Conservation (phyloP, 2,113 vertebrate genomes). For the Esox niger region DNA sequence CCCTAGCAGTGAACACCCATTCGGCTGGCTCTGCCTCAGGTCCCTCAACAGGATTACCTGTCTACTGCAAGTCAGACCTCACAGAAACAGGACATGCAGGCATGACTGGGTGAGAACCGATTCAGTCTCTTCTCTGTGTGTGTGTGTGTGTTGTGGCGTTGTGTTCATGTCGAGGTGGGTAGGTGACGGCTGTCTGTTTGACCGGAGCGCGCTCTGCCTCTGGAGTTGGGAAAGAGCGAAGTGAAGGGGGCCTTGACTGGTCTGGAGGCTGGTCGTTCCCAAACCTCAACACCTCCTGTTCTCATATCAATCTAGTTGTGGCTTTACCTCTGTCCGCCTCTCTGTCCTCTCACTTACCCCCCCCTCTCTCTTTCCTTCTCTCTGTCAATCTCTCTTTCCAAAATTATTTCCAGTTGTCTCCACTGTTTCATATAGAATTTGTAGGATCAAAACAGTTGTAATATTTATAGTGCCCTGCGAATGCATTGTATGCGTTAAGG, state of each 20-base stretch:
- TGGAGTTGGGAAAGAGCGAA: conserved; percentile 52
- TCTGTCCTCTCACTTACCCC: neutral
- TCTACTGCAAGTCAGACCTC: conserved; percentile 60
- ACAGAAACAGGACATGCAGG: conserved; percentile 55
- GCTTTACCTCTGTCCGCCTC: neutral
- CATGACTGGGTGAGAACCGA: conserved; percentile 67
- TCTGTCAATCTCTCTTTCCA: neutral
- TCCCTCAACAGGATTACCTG: conserved; percentile 71
- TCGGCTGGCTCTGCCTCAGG: conserved; percentile 44
- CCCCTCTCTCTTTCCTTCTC: neutral
- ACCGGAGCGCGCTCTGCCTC: conserved; percentile 30
- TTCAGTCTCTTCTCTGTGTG: conserved; percentile 40
- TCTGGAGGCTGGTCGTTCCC: conserved; percentile 33
- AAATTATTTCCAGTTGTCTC: neutral
- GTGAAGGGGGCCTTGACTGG: conserved; percentile 15
- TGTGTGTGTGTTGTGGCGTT: conserved; percentile 25
- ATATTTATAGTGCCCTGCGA: neutral
- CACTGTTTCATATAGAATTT: neutral
- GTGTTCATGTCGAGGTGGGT: conserved; percentile 38
- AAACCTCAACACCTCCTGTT: conserved; percentile 5
- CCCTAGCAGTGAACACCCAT: conserved; percentile 61
- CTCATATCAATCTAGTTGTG: conserved; percentile 1
- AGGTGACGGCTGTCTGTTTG: conserved; percentile 26
- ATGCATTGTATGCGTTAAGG: neutral
- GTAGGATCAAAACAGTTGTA: neutral